Percentiles rank a stretch among this genome's conserved stretches.
These are phyloP conservation scores for Drosophila tanythrix DNA, from an alignment of 2,888 invertebrate genomes.

Conservation along the genomic window DNA sequence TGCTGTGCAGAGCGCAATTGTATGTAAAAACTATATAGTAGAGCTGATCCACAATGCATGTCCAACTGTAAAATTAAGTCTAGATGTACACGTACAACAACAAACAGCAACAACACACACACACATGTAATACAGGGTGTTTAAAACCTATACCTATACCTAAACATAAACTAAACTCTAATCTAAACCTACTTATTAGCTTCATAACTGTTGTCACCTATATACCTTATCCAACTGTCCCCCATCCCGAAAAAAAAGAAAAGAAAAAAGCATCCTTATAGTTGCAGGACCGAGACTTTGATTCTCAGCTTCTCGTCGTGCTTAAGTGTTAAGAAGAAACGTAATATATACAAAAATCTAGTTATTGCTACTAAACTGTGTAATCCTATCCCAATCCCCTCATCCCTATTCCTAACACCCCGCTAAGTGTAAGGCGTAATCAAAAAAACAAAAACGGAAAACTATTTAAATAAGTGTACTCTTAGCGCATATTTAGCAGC, in stretches of 20 bases:
- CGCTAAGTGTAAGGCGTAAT: constrained; percentile 63
- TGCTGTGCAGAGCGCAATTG: constrained; percentile 82
- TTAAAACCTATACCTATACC: constrained; percentile 59
- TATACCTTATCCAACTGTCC: constrained; percentile 4
- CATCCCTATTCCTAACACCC: constrained; percentile 34
- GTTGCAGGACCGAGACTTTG: constrained; percentile 59
- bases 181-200: constrained; percentile 70
- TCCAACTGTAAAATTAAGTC: constrained; percentile 82
- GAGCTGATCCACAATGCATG: constrained; percentile 80
- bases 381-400: constrained; percentile 50
- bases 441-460: constrained; percentile 45
- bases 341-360: constrained; percentile 55
- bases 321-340: constrained; percentile 77
- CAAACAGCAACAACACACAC: constrained; percentile 16
- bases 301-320: constrained; percentile 73
- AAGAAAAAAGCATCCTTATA: constrained; percentile 22
- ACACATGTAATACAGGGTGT: constrained; percentile 74
- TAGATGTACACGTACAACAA: constrained; percentile 61
- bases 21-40: constrained; percentile 76
- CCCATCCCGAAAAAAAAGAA: not conserved
- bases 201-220: constrained; percentile 68
- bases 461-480: constrained; percentile 75
- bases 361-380: constrained; percentile 73
- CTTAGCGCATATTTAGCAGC: constrained; percentile 79
- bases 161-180: constrained; percentile 59